Percentiles rank a stretch among this genome's conserved stretches.
phyloP scores from a whole-genome alignment of 2,113 vertebrate species.

The Lophotis ruficrista region DNA sequence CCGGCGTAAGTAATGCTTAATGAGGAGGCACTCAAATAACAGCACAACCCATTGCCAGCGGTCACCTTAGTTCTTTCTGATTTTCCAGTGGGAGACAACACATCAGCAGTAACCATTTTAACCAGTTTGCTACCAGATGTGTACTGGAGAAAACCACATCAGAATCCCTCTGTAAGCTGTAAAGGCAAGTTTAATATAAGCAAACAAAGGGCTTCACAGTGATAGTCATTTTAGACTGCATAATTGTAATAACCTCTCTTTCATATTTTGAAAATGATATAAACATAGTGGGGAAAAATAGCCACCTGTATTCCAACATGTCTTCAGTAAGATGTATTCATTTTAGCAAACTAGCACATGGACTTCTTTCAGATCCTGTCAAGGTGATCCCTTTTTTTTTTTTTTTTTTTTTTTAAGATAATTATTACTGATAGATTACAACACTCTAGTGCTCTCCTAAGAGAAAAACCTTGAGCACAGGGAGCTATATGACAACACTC shows the following conservation, averaged over 20 bases:
- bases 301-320: not conserved
- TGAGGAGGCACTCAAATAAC: not conserved
- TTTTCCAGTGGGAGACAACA: not conserved
- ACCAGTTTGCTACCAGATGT: not conserved
- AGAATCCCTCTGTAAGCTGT: not conserved
- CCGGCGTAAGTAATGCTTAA: not conserved
- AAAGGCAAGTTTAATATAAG: not conserved
- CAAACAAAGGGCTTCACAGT: not conserved
- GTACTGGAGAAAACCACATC: not conserved
- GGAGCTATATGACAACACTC: not conserved
- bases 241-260: not conserved
- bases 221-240: not conserved
- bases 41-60: not conserved
- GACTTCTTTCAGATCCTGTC: not conserved
- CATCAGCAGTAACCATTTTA: not conserved
- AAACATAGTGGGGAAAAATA: not conserved
- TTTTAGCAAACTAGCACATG: not conserved
- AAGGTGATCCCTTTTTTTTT: not conserved
- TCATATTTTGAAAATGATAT: not conserved
- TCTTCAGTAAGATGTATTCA: not conserved
- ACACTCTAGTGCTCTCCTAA: not conserved
- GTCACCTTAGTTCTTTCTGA: not conserved
- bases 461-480: not conserved
- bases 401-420: not conserved
- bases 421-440: not conserved